These are phyloP conservation scores for Melinaea menophilus DNA, from an alignment of 2,888 invertebrate genomes.

Conservation along the genomic window DNA sequence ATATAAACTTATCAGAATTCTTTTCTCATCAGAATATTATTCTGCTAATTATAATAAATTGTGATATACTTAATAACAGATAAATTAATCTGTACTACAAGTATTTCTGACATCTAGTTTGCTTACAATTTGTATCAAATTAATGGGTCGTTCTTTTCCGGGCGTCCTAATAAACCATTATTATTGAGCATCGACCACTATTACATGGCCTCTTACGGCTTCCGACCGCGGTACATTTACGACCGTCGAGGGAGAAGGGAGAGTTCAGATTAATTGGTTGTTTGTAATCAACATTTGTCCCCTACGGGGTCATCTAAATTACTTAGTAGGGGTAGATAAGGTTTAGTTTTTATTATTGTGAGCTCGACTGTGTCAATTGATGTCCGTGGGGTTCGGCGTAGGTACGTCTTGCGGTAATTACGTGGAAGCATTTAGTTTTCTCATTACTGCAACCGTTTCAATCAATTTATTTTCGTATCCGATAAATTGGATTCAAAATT, in stretches of 20 bases:
- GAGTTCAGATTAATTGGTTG: slow-evolving; percentile 52
- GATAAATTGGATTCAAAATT: no score
- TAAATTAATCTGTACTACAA: slow-evolving; percentile 11
- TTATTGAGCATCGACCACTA: slow-evolving; percentile 39
- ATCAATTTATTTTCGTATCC: no score
- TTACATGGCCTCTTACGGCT: slow-evolving; percentile 31
- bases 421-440: slow-evolving; percentile 3
- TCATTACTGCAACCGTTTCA: no score
- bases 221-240: slow-evolving; percentile 34
- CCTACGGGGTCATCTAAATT: slow-evolving; percentile 62
- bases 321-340: slow-evolving; percentile 68
- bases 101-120: slow-evolving; percentile 20
- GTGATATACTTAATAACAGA: neutral
- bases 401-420: slow-evolving; percentile 17
- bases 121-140: slow-evolving; percentile 30
- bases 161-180: slow-evolving; percentile 32
- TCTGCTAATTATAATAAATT: neutral
- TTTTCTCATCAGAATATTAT: neutral
- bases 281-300: slow-evolving; percentile 61
- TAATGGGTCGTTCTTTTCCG: slow-evolving; percentile 32
- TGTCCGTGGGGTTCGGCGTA: slow-evolving; percentile 29
- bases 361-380: slow-evolving; percentile 55
- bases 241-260: slow-evolving; percentile 36
- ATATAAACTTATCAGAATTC: neutral
- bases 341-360: slow-evolving; percentile 69